Evolutionary conservation across 1,140 invertebrate species (phyloP).

Genomic region (Chironomus tepperi): DNA sequence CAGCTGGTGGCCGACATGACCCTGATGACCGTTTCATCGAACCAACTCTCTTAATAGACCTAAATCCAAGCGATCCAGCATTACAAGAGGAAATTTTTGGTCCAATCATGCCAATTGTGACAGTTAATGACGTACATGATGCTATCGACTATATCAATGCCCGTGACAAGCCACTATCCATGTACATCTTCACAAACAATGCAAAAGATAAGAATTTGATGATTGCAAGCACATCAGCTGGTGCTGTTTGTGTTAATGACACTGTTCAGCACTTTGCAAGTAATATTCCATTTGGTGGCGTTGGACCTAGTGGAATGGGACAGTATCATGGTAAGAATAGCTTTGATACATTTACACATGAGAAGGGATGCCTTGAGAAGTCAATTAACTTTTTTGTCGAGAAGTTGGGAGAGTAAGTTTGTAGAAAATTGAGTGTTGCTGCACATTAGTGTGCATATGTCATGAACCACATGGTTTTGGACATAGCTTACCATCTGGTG

Average conservation of each 20-base stretch:
- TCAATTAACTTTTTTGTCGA: conserved; percentile 56
- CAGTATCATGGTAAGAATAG: conserved; percentile 78
- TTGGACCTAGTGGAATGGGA: conserved; percentile 83
- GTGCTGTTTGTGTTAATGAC: conserved; percentile 68
- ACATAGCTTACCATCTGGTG: too few species aligned
- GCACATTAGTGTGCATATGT: too few species aligned
- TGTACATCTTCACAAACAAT: conserved; percentile 65
- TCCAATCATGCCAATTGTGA: conserved; percentile 76
- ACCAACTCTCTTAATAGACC: conserved; percentile 69
- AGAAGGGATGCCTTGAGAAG: conserved; percentile 66
- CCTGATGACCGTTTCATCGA: conserved; percentile 67
- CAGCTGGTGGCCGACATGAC: conserved; percentile 68
- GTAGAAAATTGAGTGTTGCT: too few species aligned
- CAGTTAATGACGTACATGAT: conserved; percentile 64
- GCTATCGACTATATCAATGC: conserved; percentile 74
- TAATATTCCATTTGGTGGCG: conserved; percentile 66
- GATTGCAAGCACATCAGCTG: conserved; percentile 58
- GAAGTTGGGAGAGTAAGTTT: conserved; percentile 41
- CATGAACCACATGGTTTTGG: too few species aligned
- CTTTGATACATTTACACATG: conserved; percentile 83
- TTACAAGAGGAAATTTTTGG: conserved; percentile 92
- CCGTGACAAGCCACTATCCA: conserved; percentile 66
- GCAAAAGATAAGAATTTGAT: conserved; percentile 46
- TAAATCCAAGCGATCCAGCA: conserved; percentile 53
- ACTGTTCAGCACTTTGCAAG: conserved; percentile 60